Conservation (phyloP, 2,797 vertebrate genomes). For the Liparis tanakae region DNA sequence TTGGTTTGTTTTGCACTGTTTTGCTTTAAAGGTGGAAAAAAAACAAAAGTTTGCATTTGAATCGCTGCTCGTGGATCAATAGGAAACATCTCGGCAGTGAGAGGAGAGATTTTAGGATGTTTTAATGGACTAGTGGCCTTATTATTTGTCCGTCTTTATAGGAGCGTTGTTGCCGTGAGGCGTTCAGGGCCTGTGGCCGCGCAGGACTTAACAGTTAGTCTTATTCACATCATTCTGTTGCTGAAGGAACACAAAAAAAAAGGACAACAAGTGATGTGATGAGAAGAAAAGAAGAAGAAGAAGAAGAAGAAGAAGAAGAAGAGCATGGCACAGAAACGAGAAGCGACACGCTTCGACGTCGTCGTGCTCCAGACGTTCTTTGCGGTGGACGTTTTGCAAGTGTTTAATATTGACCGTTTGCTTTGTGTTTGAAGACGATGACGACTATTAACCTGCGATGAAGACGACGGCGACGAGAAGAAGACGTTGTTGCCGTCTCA, state of each 20-base stretch:
- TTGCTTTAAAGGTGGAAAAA: slow-evolving; percentile 68
- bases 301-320: slow-evolving; percentile 27
- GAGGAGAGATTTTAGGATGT: slow-evolving; percentile 57
- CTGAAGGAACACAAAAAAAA: slow-evolving; percentile 19
- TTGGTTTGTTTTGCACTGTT: slow-evolving; percentile 85
- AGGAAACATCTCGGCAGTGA: slow-evolving; percentile 41
- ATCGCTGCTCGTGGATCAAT: slow-evolving; percentile 53
- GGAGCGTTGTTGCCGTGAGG: slow-evolving; percentile 50
- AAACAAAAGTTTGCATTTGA: slow-evolving; percentile 51
- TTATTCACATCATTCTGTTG: slow-evolving; percentile 36
- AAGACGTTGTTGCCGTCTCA: slow-evolving; percentile 63
- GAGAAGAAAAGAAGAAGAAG: slow-evolving; percentile 11
- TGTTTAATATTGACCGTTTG: slow-evolving; percentile 67
- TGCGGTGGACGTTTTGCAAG: slow-evolving; percentile 78
- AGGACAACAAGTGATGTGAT: slow-evolving; percentile 30
- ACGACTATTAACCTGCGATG: slow-evolving; percentile 70
- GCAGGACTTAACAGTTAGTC: slow-evolving; percentile 35
- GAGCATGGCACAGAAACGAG: slow-evolving; percentile 59
- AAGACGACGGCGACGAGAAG: slow-evolving; percentile 63
- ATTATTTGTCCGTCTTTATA: slow-evolving; percentile 67
- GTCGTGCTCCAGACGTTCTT: slow-evolving; percentile 64
- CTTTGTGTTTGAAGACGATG: slow-evolving; percentile 61
- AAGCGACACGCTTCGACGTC: slow-evolving; percentile 37
- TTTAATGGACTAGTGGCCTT: slow-evolving; percentile 82
- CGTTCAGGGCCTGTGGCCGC: slow-evolving; percentile 36